Evolutionary conservation across 2,797 vertebrate species (phyloP), one percentile per base, ranked within the genome.

Genomic region (Gallirallus australis): DNA sequence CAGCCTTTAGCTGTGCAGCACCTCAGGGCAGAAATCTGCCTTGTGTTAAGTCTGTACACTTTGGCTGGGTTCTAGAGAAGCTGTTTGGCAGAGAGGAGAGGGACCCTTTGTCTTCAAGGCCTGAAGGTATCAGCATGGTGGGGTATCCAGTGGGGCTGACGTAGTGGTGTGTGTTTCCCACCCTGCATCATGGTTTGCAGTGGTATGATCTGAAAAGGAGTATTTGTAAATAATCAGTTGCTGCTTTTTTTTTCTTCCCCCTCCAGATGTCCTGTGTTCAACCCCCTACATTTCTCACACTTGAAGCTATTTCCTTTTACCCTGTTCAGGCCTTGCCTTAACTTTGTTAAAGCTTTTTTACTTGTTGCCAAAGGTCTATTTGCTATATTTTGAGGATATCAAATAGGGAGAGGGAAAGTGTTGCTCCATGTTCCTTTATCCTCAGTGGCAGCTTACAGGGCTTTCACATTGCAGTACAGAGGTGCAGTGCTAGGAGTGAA

Each of bases 291-390:
- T 60, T 92, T 92, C 81, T 71, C 60, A 33, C 56, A 42, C 50
- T 95, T 78, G 53, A 90, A 94, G 64, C 30, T 84, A 14, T 35
- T 37, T 53, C 42, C 19, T 86, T 89, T 90, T 92, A 56, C 79
- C 35, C 1, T 90, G 61, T 86, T 56, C 30, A 69, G 30, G 15
- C 60, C 76, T 93, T 92, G 42, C 79, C 48, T 82, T 59, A 54
- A 65, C 33, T 88, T 90, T 89, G 59, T 72, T 81, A 66, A 70
- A 52, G 7, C 47, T 76, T 81, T 79, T 87, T 76, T 40, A 59
- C 82, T 84, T 82, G 25, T 76, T 92, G 60, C 73, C 81, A 56
- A 10, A 86, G 60, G 35, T 70, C 40, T 73, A 15, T 68, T 52
- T 85, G 40, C 52, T 80, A 0, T 82, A 53, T 89, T 90, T 93